Percentiles rank a stretch among this genome's conserved stretches.
Conservation (phyloP, 2,888 invertebrate species). For the Drosophila vallismaia region DNA sequence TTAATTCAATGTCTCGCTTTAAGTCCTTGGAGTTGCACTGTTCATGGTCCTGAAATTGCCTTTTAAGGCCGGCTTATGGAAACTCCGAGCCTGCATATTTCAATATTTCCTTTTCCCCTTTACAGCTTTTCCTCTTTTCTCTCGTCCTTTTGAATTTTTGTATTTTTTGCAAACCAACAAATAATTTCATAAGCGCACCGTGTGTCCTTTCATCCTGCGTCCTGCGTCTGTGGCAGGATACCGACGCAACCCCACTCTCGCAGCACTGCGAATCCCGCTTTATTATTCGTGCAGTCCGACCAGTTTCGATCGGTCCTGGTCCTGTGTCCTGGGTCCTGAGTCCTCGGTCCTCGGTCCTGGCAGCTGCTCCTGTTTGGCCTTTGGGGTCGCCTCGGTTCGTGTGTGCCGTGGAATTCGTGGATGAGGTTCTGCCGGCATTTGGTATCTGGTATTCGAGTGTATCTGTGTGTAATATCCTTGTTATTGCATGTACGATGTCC, state of each 20-base stretch:
- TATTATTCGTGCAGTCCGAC: conserved; percentile 51
- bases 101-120: conserved; percentile 25
- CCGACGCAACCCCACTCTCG: conserved; percentile 24
- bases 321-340: background rate
- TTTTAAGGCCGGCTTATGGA: conserved; percentile 20
- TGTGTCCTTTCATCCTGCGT: conserved; percentile 59
- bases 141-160: conserved; percentile 1
- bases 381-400: conserved; percentile 70
- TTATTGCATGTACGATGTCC: conserved; percentile 60
- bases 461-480: conserved; percentile 65
- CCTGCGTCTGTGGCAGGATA: conserved; percentile 41
- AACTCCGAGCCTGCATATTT: conserved; percentile 29
- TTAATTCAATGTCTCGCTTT: background rate
- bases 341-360: conserved; percentile 5
- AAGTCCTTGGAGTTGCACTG: conserved; percentile 2
- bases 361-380: conserved; percentile 70
- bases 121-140: conserved; percentile 16
- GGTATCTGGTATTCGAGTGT: conserved; percentile 24
- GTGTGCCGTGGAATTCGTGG: conserved; percentile 36
- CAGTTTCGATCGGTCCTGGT: conserved; percentile 13
- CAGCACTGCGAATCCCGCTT: conserved; percentile 34
- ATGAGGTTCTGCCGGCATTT: conserved; percentile 20
- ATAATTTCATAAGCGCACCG: conserved; percentile 62
- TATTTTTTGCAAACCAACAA: conserved; percentile 32
- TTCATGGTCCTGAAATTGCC: conserved; percentile 2